Percentiles rank a stretch among this genome's conserved stretches.
phyloP scores from a whole-genome alignment of 2,113 vertebrate genomes.

The Cricetomys ansorgei region DNA sequence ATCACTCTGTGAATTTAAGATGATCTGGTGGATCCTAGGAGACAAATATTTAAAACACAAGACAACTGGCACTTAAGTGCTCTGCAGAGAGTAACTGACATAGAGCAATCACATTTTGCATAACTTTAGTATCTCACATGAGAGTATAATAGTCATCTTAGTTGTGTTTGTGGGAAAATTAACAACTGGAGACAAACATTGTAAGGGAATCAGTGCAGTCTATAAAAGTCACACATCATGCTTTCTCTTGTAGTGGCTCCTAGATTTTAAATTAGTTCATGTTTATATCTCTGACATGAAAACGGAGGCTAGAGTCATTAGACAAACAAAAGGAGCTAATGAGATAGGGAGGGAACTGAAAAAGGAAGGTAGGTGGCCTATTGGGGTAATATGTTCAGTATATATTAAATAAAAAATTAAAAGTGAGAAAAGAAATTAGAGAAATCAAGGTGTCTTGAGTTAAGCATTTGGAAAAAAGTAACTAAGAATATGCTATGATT shows the following conservation, averaged over 20 bases:
- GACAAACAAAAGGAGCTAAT: background rate
- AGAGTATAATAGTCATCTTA: background rate
- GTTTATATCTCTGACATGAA: background rate
- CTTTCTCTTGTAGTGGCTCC: background rate
- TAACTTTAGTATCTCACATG: background rate
- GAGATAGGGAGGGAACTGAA: no score
- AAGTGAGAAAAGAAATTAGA: no score
- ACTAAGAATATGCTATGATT: background rate
- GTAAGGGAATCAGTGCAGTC: background rate
- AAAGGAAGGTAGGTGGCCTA: background rate
- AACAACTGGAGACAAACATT: background rate
- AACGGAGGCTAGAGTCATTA: background rate
- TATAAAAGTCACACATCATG: background rate
- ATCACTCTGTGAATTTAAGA: background rate
- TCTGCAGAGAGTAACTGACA: background rate
- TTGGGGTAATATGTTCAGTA: background rate
- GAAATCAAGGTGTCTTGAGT: background rate
- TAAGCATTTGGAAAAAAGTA: background rate
- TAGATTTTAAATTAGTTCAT: background rate
- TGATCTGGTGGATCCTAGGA: background rate
- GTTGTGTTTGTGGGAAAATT: background rate
- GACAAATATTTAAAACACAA: background rate
- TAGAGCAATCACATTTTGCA: background rate
- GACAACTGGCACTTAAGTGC: background rate
- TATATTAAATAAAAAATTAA: background rate